These are phyloP conservation scores for Noctilio leporinus DNA, from an alignment of 2,113 vertebrate species.

Conservation along the genomic window DNA sequence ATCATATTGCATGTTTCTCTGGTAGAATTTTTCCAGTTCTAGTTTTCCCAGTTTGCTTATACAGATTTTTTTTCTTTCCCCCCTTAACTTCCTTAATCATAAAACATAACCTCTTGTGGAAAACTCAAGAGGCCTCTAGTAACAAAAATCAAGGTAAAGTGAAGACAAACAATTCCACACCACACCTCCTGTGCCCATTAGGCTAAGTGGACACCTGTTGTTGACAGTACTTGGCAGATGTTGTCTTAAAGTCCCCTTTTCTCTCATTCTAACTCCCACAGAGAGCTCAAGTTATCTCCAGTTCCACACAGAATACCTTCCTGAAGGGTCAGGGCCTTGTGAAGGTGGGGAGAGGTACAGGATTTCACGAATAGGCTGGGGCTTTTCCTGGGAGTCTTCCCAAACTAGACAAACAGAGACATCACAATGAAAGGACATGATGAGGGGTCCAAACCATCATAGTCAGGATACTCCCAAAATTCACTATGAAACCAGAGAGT, in stretches of 20 bases:
- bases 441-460: neutral
- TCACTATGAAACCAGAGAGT: neutral
- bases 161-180: neutral
- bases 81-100: neutral
- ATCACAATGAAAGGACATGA: neutral
- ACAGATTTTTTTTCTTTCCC: neutral
- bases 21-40: conserved; percentile 28
- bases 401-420: neutral
- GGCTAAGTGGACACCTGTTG: neutral
- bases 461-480: neutral
- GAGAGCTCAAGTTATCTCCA: neutral
- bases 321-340: neutral
- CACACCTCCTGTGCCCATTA: neutral
- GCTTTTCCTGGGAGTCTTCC: neutral
- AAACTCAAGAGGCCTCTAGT: neutral
- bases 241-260: neutral
- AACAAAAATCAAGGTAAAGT: neutral
- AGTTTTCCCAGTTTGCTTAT: conserved; percentile 39
- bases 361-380: neutral
- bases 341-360: neutral
- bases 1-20: conserved; percentile 26
- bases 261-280: neutral
- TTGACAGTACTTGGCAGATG: neutral
- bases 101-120: neutral
- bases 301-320: neutral